phyloP scores from a whole-genome alignment of 2,113 vertebrate species.

The Ailurus styani region DNA sequence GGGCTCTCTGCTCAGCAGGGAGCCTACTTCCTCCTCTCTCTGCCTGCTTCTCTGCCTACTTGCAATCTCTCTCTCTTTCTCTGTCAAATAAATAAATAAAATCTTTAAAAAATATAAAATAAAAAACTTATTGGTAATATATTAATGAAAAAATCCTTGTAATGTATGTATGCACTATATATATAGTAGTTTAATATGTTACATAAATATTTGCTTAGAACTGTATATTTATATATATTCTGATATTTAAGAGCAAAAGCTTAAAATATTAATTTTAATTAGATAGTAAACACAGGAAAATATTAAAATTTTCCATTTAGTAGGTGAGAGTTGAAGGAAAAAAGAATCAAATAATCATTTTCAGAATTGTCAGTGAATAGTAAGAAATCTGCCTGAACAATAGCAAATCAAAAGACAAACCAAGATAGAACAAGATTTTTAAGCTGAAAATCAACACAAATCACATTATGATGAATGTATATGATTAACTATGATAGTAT shows the following conservation, averaged over 20 bases:
- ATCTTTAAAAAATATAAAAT: no score
- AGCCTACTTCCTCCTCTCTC: no score
- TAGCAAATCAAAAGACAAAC: slow-evolving; percentile 44
- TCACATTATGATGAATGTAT: background rate
- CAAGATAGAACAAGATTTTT: background rate
- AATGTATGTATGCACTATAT: no score
- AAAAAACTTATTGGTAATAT: no score
- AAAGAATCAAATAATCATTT: slow-evolving; percentile 1
- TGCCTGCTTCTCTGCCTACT: no score
- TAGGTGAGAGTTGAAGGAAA: background rate
- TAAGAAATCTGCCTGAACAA: background rate
- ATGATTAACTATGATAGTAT: background rate
- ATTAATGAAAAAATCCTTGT: background rate
- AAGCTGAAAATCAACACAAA: slow-evolving; percentile 55
- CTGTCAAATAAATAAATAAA: no score
- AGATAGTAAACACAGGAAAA: background rate
- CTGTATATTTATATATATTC: background rate
- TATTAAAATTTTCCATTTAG: background rate
- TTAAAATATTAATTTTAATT: background rate
- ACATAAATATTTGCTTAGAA: background rate
- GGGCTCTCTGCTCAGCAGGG: no score
- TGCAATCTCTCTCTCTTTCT: no score
- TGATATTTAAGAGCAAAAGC: background rate
- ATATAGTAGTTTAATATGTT: background rate
- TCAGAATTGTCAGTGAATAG: background rate